Base-by-base conservation (phyloP, 2,888 invertebrate species). In the Trisateles emortualis region DNA sequence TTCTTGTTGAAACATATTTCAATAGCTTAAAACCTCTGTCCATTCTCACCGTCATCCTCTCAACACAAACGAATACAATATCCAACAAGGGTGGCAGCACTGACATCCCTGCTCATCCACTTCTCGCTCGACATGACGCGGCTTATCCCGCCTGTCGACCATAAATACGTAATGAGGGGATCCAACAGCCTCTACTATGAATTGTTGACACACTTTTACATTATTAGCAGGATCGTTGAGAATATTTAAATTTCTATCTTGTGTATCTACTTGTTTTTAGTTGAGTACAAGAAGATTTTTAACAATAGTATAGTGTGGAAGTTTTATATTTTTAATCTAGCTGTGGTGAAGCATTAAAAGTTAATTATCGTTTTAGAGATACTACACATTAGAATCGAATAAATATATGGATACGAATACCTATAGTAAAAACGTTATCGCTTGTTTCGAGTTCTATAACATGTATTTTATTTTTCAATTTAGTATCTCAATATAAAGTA, bases 111-210 rank as follows among this genome's bases (percentile, higher is more conserved):
- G 63, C 55, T 68, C 65, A 69, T 70, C 68, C 57, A 70, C 64
- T 68, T 50, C 42, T 57, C 60, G 47, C 50, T 29, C 53, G 55
- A 69, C 68, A 70, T 65, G 66, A 71, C 67, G 68, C 62, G 63
- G 76, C 75, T 76, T 74, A 79, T 76, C 70, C 75, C 70, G 61
- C 58, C 75, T 65, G 67, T 71, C 68, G 58, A 51, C 68, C 72
- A 74, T 83, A 76, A 83, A 83, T 84, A 83, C 72, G 64, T 81
- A 81, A 84, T 81, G 79, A 83, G 79, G 68, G 72, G 67, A 57
- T 72, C 68, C 53, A 54, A 65, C 71, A 62, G 45, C 64, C 69
- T 59, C 73, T 72, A 72, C 73, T 44, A 64, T 35, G 61, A 50
- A 42, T 55, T 55, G 59, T 59, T 68, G 55, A 59, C 51, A 59